phyloP scores from a whole-genome alignment of 2,888 invertebrate genomes.

The Eupithecia dodoneata region DNA sequence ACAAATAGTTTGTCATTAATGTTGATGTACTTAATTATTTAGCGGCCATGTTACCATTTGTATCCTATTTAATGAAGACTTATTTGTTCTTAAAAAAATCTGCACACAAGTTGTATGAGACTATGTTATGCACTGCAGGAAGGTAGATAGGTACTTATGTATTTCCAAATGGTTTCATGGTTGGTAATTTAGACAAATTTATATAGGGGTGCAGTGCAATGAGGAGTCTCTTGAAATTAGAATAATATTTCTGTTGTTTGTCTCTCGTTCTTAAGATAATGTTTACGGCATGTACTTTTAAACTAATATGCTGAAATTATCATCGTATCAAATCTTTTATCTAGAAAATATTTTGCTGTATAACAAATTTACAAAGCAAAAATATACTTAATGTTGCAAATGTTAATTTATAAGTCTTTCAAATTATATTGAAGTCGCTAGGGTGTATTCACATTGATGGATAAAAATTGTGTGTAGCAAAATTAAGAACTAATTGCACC shows the following conservation, averaged over 20 bases:
- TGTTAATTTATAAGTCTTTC: constrained; percentile 45
- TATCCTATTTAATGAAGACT: constrained; percentile 28
- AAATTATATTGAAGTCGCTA: constrained; percentile 54
- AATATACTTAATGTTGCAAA: constrained; percentile 45
- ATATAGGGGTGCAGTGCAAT: constrained; percentile 72
- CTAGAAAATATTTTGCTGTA: constrained; percentile 43
- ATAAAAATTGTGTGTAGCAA: constrained; percentile 63
- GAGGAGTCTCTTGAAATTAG: constrained; percentile 51
- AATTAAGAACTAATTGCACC: constrained; percentile 65
- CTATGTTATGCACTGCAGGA: constrained; percentile 23
- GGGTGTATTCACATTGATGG: constrained; percentile 62
- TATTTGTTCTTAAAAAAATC: constrained; percentile 33
- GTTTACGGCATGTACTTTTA: constrained; percentile 49
- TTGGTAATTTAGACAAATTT: constrained; percentile 34
- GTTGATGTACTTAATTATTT: constrained; percentile 42
- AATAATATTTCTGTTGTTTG: constrained; percentile 42
- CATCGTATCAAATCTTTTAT: constrained; percentile 43
- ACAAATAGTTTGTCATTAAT: constrained; percentile 47
- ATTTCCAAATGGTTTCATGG: constrained; percentile 58
- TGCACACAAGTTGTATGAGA: constrained; percentile 24
- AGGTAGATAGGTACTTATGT: constrained; percentile 23
- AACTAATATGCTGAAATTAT: constrained; percentile 51
- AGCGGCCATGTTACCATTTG: constrained; percentile 43
- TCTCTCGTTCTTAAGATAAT: constrained; percentile 44
- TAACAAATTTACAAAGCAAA: constrained; percentile 41